phyloP scores from a whole-genome alignment of 2,888 invertebrate species.

The Copidosoma aretas region DNA sequence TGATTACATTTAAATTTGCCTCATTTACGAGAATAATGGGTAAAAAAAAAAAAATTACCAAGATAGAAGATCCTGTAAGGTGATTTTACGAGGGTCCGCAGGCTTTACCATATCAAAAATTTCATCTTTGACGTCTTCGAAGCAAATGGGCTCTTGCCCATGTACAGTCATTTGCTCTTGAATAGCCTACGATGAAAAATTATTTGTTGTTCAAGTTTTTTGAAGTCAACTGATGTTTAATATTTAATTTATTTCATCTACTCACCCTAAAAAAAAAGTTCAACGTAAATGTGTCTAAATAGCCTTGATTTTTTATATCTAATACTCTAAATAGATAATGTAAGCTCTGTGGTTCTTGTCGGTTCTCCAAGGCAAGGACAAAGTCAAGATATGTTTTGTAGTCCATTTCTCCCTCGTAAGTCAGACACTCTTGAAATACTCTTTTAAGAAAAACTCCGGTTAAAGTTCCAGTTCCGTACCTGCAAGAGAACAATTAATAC shows the following conservation, averaged over 20 bases:
- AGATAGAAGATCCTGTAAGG: conserved; percentile 81
- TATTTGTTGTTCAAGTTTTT: conserved; percentile 9
- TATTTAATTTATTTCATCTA: neutral
- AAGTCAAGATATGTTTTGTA: conserved; percentile 96
- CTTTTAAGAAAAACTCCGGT: conserved; percentile 90
- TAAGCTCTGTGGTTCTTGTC: conserved; percentile 87
- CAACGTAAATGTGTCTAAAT: conserved; percentile 86
- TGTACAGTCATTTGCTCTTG: conserved; percentile 88
- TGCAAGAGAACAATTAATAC: conserved; percentile 52
- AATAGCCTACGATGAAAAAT: conserved; percentile 72
- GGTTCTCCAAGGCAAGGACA: conserved; percentile 90
- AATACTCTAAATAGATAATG: conserved; percentile 91
- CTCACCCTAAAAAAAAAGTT: conserved; percentile 89
- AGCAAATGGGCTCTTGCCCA: conserved; percentile 87
- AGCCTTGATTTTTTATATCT: conserved; percentile 87
- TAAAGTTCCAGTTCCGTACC: conserved; percentile 89
- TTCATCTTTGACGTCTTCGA: conserved; percentile 95
- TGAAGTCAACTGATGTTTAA: neutral
- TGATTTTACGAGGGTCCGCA: conserved; percentile 81
- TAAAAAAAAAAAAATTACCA: conserved; percentile 63
- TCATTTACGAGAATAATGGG: neutral
- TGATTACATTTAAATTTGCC: neutral
- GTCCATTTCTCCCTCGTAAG: conserved; percentile 95
- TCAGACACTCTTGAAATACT: conserved; percentile 94
- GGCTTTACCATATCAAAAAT: conserved; percentile 98